A percentile compares a stretch with the other conserved stretches of the same genome.
phyloP scores from a whole-genome alignment of 2,888 invertebrate genomes.

The Iphiclides podalirius region DNA sequence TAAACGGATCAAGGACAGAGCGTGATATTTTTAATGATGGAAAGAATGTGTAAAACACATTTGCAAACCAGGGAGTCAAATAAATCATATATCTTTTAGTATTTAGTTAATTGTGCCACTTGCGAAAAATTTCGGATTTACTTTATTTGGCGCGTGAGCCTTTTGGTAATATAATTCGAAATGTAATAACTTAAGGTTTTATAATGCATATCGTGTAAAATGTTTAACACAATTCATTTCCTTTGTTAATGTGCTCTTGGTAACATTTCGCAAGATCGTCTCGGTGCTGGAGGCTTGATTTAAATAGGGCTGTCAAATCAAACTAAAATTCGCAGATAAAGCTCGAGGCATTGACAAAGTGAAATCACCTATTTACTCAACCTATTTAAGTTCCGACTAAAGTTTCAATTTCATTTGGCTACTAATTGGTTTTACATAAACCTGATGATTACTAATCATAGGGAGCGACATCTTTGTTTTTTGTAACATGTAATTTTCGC shows the following conservation, averaged over 20 bases:
- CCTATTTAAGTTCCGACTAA: neutral
- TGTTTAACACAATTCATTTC: conserved; percentile 22
- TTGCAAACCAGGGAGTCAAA: no score
- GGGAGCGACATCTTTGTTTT: neutral
- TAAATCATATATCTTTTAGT: no score
- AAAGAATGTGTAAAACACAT: no score
- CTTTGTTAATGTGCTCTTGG: conserved; percentile 22
- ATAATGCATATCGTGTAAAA: conserved; percentile 18
- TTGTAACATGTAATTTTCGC: neutral
- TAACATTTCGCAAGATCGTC: conserved; percentile 19
- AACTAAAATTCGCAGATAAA: conserved; percentile 8
- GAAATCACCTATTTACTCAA: neutral
- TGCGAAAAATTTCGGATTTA: conserved; percentile 4
- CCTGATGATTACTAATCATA: no score
- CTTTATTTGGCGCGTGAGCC: conserved; percentile 6
- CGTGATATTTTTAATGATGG: no score
- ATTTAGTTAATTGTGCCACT: conserved; percentile 5
- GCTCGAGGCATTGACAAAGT: neutral
- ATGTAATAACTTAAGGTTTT: conserved; percentile 16
- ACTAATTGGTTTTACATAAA: neutral
- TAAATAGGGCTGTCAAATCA: conserved; percentile 19
- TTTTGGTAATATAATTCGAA: conserved; percentile 15
- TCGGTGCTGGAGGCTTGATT: conserved; percentile 8
- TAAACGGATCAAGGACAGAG: no score
- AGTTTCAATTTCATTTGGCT: neutral